Conservation (phyloP, 1,140 invertebrate species). For the Drosophila nigrodunni region DNA sequence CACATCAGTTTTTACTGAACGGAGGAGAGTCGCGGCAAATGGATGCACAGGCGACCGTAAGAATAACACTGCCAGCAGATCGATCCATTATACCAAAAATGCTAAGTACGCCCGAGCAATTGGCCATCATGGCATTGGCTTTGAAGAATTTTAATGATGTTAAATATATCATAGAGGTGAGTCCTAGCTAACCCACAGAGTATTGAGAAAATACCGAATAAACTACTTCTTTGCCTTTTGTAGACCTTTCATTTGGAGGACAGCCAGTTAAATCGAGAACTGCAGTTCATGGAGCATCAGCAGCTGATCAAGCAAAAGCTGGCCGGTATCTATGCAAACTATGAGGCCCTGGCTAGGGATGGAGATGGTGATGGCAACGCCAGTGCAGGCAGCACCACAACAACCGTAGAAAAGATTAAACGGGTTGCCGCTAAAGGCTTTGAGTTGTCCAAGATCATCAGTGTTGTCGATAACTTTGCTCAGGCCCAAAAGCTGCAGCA, state of each 20-base stretch:
- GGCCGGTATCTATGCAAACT: slow-evolving; percentile 66
- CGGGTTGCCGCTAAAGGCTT: slow-evolving; percentile 73
- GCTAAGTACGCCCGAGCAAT: slow-evolving; percentile 71
- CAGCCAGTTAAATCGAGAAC: slow-evolving; percentile 80
- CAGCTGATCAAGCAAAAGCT: slow-evolving; percentile 81
- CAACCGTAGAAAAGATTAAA: slow-evolving; percentile 78
- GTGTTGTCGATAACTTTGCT: slow-evolving; percentile 83
- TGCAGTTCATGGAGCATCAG: slow-evolving; percentile 84
- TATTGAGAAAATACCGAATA: background rate
- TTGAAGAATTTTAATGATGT: slow-evolving; percentile 78
- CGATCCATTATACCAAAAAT: slow-evolving; percentile 78
- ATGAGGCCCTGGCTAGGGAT: slow-evolving; percentile 51
- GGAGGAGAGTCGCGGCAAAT: slow-evolving; percentile 7
- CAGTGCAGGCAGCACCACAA: slow-evolving; percentile 47
- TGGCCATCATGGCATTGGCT: slow-evolving; percentile 78
- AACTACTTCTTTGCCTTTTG: background rate
- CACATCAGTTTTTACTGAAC: slow-evolving; percentile 35
- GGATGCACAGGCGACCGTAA: background rate
- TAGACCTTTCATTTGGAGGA: slow-evolving; percentile 85
- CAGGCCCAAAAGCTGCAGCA: slow-evolving; percentile 72
- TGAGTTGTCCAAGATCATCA: slow-evolving; percentile 71
- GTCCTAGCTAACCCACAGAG: background rate
- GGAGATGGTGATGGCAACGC: slow-evolving; percentile 37
- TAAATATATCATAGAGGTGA: slow-evolving; percentile 80
- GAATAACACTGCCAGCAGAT: slow-evolving; percentile 14